Conservation (phyloP, 2,888 invertebrate genomes). For the Nasonovia ribisnigri region DNA sequence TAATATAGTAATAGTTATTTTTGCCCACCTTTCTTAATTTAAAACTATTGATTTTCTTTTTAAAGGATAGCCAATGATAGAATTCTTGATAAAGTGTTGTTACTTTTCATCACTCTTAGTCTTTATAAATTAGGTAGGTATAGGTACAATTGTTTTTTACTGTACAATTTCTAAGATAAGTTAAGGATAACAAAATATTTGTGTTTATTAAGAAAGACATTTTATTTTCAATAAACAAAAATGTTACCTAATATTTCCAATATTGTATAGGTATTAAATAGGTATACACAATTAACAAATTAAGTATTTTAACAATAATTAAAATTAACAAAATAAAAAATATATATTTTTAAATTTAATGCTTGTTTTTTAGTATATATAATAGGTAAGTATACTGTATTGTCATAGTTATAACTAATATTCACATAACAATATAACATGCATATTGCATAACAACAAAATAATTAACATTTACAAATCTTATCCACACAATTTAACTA, state of each 20-base stretch:
- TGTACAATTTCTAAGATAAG: background rate
- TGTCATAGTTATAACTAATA: slow-evolving; percentile 1
- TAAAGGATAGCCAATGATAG: background rate
- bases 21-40: too few species aligned
- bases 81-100: background rate
- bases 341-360: slow-evolving; percentile 34
- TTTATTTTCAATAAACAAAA: background rate
- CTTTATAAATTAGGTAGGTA: too few species aligned
- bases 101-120: background rate
- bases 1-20: too few species aligned
- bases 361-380: background rate
- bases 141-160: background rate
- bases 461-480: slow-evolving; percentile 39
- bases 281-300: slow-evolving; percentile 29
- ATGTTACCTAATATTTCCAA: background rate
- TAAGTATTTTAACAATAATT: slow-evolving; percentile 45
- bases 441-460: background rate
- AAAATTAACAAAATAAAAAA: slow-evolving; percentile 58
- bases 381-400: slow-evolving; percentile 1
- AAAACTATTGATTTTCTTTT: background rate
- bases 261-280: background rate
- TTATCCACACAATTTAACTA: slow-evolving; percentile 13
- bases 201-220: background rate
- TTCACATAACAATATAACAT: slow-evolving; percentile 26
- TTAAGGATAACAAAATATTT: background rate